phyloP scores from a whole-genome alignment of 2,888 invertebrate species.

The Piscicola geometra region DNA sequence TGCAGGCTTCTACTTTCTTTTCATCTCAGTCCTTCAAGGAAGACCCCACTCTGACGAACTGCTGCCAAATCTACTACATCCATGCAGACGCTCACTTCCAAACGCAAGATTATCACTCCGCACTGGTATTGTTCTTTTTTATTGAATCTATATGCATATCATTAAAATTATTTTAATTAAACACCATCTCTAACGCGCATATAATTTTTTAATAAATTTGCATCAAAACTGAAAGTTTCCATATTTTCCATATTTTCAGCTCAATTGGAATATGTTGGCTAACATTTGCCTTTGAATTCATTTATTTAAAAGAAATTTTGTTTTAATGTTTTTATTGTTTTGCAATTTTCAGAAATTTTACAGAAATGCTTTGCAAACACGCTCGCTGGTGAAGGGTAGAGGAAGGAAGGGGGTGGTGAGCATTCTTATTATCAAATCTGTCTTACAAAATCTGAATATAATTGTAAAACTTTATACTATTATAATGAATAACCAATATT shows the following conservation, averaged over 20 bases:
- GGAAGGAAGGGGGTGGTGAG: slow-evolving; percentile 43
- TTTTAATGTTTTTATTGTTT: not conserved
- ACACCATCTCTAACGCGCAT: no score
- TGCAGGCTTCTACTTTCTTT: slow-evolving; percentile 64
- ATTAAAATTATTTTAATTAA: no score
- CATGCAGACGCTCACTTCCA: slow-evolving; percentile 69
- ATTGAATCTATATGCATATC: no score
- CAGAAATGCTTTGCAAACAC: slow-evolving; percentile 63
- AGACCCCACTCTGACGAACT: slow-evolving; percentile 61
- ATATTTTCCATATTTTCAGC: no score
- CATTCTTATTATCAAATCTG: slow-evolving; percentile 22
- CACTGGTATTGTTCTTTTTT: no score
- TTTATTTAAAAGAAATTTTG: no score
- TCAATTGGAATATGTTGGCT: no score
- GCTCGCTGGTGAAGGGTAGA: slow-evolving; percentile 58
- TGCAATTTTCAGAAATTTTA: slow-evolving; percentile 58
- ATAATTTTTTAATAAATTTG: no score
- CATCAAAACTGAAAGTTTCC: no score
- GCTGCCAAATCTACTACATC: slow-evolving; percentile 67
- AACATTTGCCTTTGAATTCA: no score
- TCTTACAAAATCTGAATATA: slow-evolving; percentile 2
- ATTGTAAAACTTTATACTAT: not conserved
- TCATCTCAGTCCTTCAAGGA: slow-evolving; percentile 66
- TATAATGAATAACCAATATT: not conserved
- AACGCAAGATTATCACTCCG: slow-evolving; percentile 65